Base-by-base conservation (phyloP, 2,888 invertebrate species). In the Drosophila merina region DNA sequence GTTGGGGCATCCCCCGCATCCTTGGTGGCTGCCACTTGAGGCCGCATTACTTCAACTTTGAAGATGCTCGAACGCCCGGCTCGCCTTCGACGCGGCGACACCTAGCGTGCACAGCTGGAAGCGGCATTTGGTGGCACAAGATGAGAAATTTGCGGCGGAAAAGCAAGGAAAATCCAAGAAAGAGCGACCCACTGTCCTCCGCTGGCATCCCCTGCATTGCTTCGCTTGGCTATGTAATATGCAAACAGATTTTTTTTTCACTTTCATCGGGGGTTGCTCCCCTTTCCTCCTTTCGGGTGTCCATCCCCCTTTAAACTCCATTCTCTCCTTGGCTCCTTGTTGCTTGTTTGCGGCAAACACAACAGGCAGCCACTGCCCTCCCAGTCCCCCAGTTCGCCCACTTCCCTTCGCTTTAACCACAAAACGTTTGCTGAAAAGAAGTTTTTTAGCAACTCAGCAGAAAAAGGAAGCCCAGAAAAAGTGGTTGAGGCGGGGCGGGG, bases 1-100 rank as follows among this genome's bases (percentile, higher is more conserved):
- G 33, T 10, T 33, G 31, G 7, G 33, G 10, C 2, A 31, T 36
- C 36, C n/a, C n/a, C 36, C 36, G 9, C 45, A 28, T 31, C 31
- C 7, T 57, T 55, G 50, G 60, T 57, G 75, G 57, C 57, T 64
- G 80, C 84, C 84, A 88, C 84, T 84, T 88, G 84, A 88, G 88
- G 86, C 86, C 76, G 86, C 86, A 86, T 83, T 87, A 88, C 88
- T 80, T 86, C 83, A 86, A 83, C 88, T 86, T 86, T 84, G 78
- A 86, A 88, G 88, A 88, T 86, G 86, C 88, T 77, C 82, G 82
- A 81, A 76, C 85, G 69, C 74, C 38, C 38, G 36, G 68, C 51
- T 67, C 71, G 75, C 63, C 54, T 47, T 40, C 64, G 20, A 67
- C 73, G 72, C 63, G 74, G 86, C 84, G 88, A 86, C 84, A 84